phyloP scores from a whole-genome alignment of 2,113 vertebrate species.

The Todiramphus saurophagus region DNA sequence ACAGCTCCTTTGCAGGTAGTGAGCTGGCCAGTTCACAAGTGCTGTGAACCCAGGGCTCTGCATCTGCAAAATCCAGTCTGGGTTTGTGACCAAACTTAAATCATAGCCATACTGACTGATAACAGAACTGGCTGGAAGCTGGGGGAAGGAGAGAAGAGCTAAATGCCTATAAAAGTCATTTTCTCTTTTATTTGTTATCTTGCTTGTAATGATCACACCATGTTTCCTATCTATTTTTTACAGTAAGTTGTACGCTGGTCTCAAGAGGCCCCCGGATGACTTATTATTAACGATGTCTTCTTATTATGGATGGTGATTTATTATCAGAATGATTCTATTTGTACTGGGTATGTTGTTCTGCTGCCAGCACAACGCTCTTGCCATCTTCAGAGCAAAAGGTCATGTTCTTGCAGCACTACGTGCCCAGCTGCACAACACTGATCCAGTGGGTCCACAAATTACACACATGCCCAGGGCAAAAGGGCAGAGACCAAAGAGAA shows the following conservation, averaged over 20 bases:
- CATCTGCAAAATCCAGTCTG: background rate
- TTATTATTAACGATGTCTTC: constrained; percentile 71
- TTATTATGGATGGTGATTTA: constrained; percentile 74
- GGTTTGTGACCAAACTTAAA: constrained; percentile 11
- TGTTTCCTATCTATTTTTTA: constrained; percentile 70
- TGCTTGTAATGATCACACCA: constrained; percentile 66
- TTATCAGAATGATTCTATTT: constrained; percentile 69
- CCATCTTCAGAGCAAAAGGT: constrained; percentile 60
- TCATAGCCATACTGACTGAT: background rate
- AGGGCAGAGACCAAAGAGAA: background rate
- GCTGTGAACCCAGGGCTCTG: background rate
- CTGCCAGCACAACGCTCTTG: constrained; percentile 57
- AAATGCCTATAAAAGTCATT: constrained; percentile 62
- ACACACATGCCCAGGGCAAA: background rate
- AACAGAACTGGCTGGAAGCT: constrained; percentile 3
- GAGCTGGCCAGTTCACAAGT: background rate
- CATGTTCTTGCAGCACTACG: background rate
- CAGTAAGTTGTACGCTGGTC: constrained; percentile 61
- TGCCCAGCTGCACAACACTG: background rate
- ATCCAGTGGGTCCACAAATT: background rate
- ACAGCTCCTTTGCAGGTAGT: background rate
- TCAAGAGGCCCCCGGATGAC: constrained; percentile 60
- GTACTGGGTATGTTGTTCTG: constrained; percentile 37
- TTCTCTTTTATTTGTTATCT: constrained; percentile 65
- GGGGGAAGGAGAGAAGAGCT: constrained; percentile 36